phyloP scores from a whole-genome alignment of 2,888 invertebrate species.

The Ptychoptera albimana region DNA sequence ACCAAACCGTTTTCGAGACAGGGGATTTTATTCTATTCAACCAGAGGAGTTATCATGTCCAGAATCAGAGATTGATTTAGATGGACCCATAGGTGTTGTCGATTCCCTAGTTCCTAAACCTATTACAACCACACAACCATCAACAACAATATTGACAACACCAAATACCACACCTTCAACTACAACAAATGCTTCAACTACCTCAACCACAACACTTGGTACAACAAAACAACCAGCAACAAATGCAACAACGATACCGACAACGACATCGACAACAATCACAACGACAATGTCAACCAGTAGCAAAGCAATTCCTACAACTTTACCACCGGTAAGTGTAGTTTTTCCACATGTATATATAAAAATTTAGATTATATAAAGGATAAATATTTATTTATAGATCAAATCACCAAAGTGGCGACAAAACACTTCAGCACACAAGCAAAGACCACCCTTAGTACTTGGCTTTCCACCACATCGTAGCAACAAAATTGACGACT shows the following conservation, averaged over 20 bases:
- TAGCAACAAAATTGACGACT: conserved; percentile 45
- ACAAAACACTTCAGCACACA: conserved; percentile 17
- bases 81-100: conserved; percentile 26
- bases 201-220: conserved; percentile 21
- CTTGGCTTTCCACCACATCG: conserved; percentile 52
- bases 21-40: conserved; percentile 75
- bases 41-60: conserved; percentile 53
- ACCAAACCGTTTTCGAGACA: conserved; percentile 61
- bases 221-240: conserved; percentile 20
- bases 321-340: not conserved
- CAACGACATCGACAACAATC: conserved; percentile 5
- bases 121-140: conserved; percentile 23
- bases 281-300: conserved; percentile 10
- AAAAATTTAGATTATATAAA: no score
- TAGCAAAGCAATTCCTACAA: conserved; percentile 8
- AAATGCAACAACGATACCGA: conserved; percentile 8
- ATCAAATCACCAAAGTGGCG: conserved; percentile 31
- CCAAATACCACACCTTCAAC: conserved; percentile 19
- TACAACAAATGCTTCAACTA: conserved; percentile 19
- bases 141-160: conserved; percentile 18
- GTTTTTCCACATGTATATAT: no score
- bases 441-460: conserved; percentile 49
- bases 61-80: conserved; percentile 36
- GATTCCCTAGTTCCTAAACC: conserved; percentile 26
- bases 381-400: no score